Percentiles rank a stretch among this genome's conserved stretches.
phyloP scores from a whole-genome alignment of 1,140 invertebrate genomes.

The Asobara japonica region DNA sequence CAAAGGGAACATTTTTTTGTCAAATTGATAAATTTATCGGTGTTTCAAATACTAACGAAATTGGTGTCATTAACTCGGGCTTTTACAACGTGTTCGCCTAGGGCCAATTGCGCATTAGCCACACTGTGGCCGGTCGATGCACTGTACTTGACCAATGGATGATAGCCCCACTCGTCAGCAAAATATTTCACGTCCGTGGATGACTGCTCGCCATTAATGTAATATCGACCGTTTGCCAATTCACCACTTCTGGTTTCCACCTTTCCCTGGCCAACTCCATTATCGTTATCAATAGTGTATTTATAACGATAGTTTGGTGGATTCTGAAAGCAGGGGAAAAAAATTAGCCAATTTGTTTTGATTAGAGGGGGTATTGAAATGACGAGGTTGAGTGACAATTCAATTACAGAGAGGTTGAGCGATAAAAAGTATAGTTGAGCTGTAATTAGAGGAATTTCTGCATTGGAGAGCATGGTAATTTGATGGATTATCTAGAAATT shows the following conservation, averaged over 20 bases:
- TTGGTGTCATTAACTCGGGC: conserved; percentile 56
- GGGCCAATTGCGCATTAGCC: conserved; percentile 64
- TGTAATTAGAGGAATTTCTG: too few relatives aligned
- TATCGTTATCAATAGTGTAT: conserved; percentile 62
- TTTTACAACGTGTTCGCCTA: conserved; percentile 69
- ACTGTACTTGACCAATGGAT: conserved; percentile 70
- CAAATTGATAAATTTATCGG: conserved; percentile 15
- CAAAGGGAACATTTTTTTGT: neutral
- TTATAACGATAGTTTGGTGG: conserved; percentile 67
- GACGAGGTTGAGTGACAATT: too few relatives aligned
- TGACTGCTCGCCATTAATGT: conserved; percentile 52
- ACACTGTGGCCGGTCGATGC: conserved; percentile 58
- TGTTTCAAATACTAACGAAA: conserved; percentile 41
- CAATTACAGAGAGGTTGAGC: too few relatives aligned
- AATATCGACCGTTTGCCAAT: conserved; percentile 67
- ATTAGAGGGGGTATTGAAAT: too few relatives aligned
- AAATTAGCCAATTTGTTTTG: neutral
- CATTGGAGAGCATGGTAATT: too few relatives aligned
- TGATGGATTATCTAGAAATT: too few relatives aligned
- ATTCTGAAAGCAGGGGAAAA: conserved; percentile 54
- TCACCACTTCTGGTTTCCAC: conserved; percentile 66
- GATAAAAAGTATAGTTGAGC: too few relatives aligned
- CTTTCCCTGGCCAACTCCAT: conserved; percentile 68
- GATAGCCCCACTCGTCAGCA: conserved; percentile 72
- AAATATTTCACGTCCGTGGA: conserved; percentile 70